phyloP scores from a whole-genome alignment of 2,797 vertebrate species.

The Mionectes olivaceus region DNA sequence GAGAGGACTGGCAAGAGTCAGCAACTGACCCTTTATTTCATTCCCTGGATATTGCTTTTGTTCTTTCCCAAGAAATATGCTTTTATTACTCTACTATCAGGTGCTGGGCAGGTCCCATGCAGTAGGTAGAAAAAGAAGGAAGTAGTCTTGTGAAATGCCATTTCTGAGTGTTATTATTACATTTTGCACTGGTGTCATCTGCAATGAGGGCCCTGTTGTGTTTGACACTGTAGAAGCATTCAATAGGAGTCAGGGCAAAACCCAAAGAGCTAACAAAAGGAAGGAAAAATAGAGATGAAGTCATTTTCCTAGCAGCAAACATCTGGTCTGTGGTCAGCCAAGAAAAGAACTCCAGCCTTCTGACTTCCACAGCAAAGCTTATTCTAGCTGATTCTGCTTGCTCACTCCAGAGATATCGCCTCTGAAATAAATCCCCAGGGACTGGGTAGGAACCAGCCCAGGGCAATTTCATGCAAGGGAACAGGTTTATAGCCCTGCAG shows the following conservation, averaged over 20 bases:
- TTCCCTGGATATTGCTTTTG: neutral
- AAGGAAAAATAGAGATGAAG: conserved; percentile 50
- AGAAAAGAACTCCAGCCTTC: conserved; percentile 31
- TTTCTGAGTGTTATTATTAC: conserved; percentile 9
- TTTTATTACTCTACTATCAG: neutral
- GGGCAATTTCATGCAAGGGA: neutral
- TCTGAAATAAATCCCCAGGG: neutral
- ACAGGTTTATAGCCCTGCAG: neutral
- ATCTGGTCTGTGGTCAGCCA: conserved; percentile 51
- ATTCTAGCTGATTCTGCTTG: conserved; percentile 23
- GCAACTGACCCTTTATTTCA: neutral
- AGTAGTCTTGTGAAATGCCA: neutral
- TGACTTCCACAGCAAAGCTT: conserved; percentile 10
- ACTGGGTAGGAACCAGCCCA: neutral
- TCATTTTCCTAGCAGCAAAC: conserved; percentile 54
- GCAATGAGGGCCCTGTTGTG: conserved; percentile 1
- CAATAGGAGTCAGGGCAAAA: conserved; percentile 22
- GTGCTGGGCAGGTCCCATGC: neutral
- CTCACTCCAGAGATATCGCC: neutral
- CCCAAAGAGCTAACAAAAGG: conserved; percentile 42
- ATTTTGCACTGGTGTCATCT: conserved; percentile 30
- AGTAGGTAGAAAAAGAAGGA: neutral
- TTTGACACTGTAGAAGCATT: conserved; percentile 29
- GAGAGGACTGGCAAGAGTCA: neutral
- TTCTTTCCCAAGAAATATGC: neutral